A percentile compares a stretch with the other conserved stretches of the same genome.
These are phyloP conservation scores for Trichechus manatus DNA, from an alignment of 2,113 vertebrate species.

Conservation along the genomic window DNA sequence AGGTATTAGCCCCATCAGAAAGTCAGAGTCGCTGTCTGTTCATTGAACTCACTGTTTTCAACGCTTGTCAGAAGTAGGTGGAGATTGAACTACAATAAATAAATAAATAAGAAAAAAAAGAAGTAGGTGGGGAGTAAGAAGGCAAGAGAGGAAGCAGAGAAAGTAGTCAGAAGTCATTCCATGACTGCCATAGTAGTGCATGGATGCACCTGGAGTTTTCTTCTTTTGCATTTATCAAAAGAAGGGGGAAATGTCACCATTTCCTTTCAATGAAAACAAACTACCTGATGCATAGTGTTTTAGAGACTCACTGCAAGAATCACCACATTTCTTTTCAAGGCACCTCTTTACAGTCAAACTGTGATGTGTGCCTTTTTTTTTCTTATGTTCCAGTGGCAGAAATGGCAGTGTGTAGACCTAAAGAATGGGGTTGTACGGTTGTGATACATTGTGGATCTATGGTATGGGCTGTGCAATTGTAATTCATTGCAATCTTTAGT, in stretches of 20 bases:
- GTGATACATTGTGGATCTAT: not conserved
- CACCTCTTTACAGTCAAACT: not conserved
- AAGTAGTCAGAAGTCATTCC: not conserved
- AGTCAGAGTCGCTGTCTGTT: not conserved
- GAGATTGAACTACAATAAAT: not conserved
- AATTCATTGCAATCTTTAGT: not conserved
- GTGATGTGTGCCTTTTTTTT: not conserved
- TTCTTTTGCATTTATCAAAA: conserved; percentile 6
- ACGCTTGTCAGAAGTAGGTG: not conserved
- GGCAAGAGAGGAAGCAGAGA: not conserved
- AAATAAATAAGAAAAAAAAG: not conserved
- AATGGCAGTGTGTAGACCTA: not conserved
- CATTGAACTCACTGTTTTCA: not conserved
- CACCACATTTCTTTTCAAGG: not conserved
- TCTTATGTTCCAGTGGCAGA: not conserved
- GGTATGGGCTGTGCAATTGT: not conserved
- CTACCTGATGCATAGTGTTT: not conserved
- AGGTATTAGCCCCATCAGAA: not conserved
- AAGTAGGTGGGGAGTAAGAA: not conserved
- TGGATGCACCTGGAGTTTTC: not conserved
- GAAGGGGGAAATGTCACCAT: not conserved
- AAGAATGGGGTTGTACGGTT: not conserved
- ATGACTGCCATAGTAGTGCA: rapidly evolving
- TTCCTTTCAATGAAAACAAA: not conserved
- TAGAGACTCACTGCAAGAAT: not conserved